A percentile compares a stretch with the other conserved stretches of the same genome.
These are phyloP conservation scores for Dendronephthya gigantea DNA, from an alignment of 64 coral and sea anemone genomes.

Conservation along the genomic window DNA sequence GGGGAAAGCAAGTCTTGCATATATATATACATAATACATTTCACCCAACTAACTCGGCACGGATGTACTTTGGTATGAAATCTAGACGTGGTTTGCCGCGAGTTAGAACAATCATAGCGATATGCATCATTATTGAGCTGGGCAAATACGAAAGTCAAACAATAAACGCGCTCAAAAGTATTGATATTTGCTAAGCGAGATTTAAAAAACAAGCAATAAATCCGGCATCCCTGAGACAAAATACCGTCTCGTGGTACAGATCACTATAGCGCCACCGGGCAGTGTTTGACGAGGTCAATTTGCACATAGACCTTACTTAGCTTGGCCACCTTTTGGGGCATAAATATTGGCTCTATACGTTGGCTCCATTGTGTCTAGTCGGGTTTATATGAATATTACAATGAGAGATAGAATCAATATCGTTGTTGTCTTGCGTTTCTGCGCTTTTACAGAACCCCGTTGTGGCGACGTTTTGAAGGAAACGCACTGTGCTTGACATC, in stretches of 20 bases:
- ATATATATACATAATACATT: too few species aligned
- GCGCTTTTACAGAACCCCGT: neutral
- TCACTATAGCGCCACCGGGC: neutral
- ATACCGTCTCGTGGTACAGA: neutral
- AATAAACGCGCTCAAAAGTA: neutral
- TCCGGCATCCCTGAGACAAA: neutral
- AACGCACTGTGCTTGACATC: neutral
- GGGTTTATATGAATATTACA: neutral
- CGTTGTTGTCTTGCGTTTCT: neutral
- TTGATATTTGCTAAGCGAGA: neutral
- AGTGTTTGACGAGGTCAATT: neutral
- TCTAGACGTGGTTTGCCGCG: neutral
- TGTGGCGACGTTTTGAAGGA: neutral
- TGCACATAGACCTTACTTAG: too few species aligned
- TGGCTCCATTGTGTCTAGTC: neutral
- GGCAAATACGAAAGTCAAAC: neutral
- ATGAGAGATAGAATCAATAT: slow-evolving; percentile 1
- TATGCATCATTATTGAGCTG: neutral
- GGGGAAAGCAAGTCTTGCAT: too few species aligned
- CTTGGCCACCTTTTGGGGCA: neutral
- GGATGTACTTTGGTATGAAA: too few species aligned
- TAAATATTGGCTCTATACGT: neutral
- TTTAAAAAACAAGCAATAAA: neutral
- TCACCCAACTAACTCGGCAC: too few species aligned
- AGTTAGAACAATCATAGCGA: neutral